Evolutionary conservation across 2,113 vertebrate genomes (phyloP).

Genomic region (Laticauda colubrina): DNA sequence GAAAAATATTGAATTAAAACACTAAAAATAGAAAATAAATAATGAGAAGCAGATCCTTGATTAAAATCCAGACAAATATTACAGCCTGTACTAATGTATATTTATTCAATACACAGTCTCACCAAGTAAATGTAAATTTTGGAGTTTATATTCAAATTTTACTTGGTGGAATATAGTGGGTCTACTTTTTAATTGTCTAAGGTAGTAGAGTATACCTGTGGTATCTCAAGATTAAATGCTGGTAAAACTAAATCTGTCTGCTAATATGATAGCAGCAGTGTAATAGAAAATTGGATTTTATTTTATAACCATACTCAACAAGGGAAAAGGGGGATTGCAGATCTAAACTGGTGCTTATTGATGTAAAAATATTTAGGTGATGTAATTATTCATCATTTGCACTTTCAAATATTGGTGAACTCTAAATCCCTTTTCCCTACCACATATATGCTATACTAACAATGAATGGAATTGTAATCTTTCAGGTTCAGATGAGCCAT

Average conservation of each 20-base stretch:
- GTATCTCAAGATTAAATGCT: background rate
- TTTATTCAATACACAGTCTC: background rate
- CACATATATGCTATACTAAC: background rate
- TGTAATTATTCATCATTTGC: background rate
- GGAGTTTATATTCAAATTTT: background rate
- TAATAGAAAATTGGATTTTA: background rate
- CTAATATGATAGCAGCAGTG: background rate
- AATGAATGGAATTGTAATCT: background rate
- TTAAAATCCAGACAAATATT: background rate
- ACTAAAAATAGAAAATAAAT: background rate
- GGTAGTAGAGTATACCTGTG: background rate
- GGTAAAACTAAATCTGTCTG: background rate
- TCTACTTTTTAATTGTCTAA: background rate
- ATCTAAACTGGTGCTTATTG: background rate
- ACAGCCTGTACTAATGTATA: background rate
- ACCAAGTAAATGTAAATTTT: background rate
- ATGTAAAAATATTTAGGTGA: background rate
- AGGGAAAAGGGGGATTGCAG: too few species aligned
- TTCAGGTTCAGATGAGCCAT: background rate
- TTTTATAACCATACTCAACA: background rate
- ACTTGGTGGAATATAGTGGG: background rate
- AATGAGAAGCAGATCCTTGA: background rate
- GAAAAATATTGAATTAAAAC: background rate
- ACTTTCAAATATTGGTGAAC: background rate
- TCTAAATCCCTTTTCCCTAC: background rate